Conservation (phyloP, 2,113 vertebrate species). For the Eolophus roseicapilla region DNA sequence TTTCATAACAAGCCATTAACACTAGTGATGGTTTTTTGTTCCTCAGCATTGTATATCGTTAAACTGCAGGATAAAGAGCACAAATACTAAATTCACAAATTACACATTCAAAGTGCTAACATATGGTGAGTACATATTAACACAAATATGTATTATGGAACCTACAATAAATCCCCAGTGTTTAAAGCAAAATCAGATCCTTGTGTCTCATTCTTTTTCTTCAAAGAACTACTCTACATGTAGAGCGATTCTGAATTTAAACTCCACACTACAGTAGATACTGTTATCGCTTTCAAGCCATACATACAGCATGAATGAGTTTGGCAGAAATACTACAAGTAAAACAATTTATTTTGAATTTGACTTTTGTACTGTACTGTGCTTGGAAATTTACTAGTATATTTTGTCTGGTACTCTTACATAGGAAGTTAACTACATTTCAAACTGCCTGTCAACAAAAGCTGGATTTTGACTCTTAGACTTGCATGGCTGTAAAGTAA, state of each 20-base stretch:
- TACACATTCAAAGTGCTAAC: constrained; percentile 2
- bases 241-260: neutral
- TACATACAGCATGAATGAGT: neutral
- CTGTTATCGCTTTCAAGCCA: neutral
- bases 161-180: neutral
- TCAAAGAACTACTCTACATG: neutral
- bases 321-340: neutral
- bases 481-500: neutral
- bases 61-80: neutral
- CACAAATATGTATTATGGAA: neutral
- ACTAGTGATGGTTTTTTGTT: neutral
- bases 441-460: neutral
- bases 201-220: neutral
- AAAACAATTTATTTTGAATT: neutral
- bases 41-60: neutral
- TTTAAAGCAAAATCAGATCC: neutral
- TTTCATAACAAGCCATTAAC: neutral
- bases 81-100: neutral
- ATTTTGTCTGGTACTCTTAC: neutral
- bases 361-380: neutral
- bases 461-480: neutral
- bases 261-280: neutral
- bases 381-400: neutral
- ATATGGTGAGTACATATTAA: neutral
- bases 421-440: neutral